phyloP scores from a whole-genome alignment of 2,113 vertebrate species.

The Ardeotis arabs region DNA sequence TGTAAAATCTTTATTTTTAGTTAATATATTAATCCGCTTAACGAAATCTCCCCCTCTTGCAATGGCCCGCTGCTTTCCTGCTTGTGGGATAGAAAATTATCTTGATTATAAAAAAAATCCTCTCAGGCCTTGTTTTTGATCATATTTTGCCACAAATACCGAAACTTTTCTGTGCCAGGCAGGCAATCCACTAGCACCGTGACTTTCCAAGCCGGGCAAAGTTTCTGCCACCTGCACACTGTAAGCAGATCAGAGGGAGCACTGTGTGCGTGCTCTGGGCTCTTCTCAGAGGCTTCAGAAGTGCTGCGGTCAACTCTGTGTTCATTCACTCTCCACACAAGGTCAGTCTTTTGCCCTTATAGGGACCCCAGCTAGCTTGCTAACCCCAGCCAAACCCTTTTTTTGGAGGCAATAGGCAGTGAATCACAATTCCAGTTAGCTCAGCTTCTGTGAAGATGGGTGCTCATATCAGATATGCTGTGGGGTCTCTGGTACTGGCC shows the following conservation, averaged over 20 bases:
- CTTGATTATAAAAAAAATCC: conserved; percentile 30
- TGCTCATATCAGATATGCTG: background rate
- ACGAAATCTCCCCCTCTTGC: conserved; percentile 22
- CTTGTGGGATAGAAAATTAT: background rate
- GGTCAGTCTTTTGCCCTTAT: background rate
- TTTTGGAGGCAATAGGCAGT: background rate
- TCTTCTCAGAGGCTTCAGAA: background rate
- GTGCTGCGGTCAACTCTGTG: background rate
- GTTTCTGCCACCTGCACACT: fast-evolving
- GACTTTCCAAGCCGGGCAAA: background rate
- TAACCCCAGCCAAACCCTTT: background rate
- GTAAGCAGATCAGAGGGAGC: background rate
- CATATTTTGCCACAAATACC: background rate
- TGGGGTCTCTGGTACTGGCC: background rate
- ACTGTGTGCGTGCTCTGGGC: fast-evolving
- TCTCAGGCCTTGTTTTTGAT: background rate
- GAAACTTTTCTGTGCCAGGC: background rate
- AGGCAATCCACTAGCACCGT: background rate
- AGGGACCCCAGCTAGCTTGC: background rate
- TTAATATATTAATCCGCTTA: conserved; percentile 64
- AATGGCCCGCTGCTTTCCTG: background rate
- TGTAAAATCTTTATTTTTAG: conserved; percentile 56
- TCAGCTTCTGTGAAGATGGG: background rate
- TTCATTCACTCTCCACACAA: background rate
- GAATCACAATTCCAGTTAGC: background rate